These are phyloP conservation scores for Aradophagus sp. DNA, from an alignment of 1,140 invertebrate genomes.

Conservation along the genomic window DNA sequence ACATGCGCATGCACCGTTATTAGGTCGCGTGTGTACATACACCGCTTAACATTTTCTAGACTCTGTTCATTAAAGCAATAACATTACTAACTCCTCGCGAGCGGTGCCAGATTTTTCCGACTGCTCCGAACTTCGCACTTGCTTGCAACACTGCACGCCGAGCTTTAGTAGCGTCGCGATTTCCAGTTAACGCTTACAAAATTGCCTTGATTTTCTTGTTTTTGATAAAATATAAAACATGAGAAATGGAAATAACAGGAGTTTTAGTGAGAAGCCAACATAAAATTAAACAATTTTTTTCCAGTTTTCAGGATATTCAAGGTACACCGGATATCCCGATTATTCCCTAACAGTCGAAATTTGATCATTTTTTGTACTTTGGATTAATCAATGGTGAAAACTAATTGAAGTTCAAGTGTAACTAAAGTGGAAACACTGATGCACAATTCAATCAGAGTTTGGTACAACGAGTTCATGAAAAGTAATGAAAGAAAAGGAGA, in stretches of 20 bases:
- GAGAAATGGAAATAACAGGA: too few relatives aligned
- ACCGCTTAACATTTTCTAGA: conserved; percentile 35
- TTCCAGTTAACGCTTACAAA: too few relatives aligned
- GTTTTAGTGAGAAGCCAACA: too few relatives aligned
- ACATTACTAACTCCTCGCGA: conserved; percentile 20
- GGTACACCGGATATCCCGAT: too few relatives aligned
- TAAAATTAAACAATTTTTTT: too few relatives aligned
- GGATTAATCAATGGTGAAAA: neutral
- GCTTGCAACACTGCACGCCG: too few relatives aligned
- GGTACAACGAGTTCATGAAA: conserved; percentile 24
- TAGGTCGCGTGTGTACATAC: conserved; percentile 41
- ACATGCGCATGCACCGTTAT: conserved; percentile 40
- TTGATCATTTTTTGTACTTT: too few relatives aligned
- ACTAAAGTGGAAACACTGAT: conserved; percentile 10
- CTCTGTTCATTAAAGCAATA: conserved; percentile 37
- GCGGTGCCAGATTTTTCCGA: conserved; percentile 17
- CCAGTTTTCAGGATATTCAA: too few relatives aligned
- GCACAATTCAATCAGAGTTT: conserved; percentile 36
- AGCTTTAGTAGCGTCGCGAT: neutral
- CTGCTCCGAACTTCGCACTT: too few relatives aligned
- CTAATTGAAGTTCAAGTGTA: conserved; percentile 15
- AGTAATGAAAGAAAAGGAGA: conserved; percentile 13
- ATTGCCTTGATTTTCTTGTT: too few relatives aligned
- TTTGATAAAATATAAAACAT: too few relatives aligned
- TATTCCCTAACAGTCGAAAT: too few relatives aligned